Conservation (phyloP, 2,888 invertebrate species). For the Heteropelma amictum region DNA sequence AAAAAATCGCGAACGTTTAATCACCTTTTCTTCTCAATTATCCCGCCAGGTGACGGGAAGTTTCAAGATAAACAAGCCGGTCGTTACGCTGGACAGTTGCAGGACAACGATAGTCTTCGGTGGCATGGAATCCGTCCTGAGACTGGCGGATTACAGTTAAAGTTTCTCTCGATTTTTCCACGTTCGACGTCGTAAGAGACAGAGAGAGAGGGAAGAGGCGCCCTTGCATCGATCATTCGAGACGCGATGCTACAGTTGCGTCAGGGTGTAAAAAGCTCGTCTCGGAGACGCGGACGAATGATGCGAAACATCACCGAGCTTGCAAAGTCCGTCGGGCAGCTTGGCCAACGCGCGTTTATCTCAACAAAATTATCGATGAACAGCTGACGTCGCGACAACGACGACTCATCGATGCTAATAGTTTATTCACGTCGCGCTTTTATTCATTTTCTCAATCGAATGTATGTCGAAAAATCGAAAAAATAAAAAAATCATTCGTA, state of each 20-base stretch:
- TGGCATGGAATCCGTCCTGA: conserved; percentile 71
- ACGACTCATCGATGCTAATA: conserved; percentile 62
- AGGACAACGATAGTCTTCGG: conserved; percentile 68
- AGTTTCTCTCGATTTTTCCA: neutral
- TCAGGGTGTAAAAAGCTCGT: conserved; percentile 44
- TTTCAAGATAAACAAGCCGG: conserved; percentile 68
- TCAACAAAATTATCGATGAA: conserved; percentile 68
- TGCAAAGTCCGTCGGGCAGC: conserved; percentile 1
- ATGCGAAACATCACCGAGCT: conserved; percentile 37
- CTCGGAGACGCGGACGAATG: conserved; percentile 31
- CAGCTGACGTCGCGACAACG: conserved; percentile 43
- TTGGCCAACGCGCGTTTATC: conserved; percentile 24
- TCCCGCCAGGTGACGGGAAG: conserved; percentile 66
- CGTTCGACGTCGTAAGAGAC: too few relatives aligned
- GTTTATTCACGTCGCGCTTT: conserved; percentile 37
- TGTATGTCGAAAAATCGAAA: neutral
- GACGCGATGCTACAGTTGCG: conserved; percentile 21
- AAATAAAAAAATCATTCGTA: neutral
- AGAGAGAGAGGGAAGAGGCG: too few relatives aligned
- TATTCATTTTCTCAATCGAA: neutral
- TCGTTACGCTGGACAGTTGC: conserved; percentile 70
- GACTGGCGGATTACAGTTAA: conserved; percentile 65
- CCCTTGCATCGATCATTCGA: conserved; percentile 44
- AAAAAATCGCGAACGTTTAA: too few relatives aligned
- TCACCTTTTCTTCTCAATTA: too few relatives aligned